Evolutionary conservation across 2,113 vertebrate species (phyloP), one percentile per base, ranked within the genome.

Genomic region (Poecile atricapillus): DNA sequence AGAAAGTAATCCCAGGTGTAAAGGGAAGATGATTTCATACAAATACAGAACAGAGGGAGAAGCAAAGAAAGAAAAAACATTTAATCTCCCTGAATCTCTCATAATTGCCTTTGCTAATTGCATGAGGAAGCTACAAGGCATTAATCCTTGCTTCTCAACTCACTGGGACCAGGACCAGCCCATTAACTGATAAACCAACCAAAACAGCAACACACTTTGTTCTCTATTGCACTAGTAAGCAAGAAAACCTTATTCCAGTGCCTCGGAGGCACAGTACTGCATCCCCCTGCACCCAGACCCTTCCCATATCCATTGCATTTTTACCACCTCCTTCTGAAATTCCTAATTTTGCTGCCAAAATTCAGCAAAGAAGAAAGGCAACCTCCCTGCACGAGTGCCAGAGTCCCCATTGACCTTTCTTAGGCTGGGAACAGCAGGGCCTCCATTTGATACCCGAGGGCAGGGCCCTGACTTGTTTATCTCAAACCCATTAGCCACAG

Each of bases 311-410:
- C 41, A 5, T 0, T 60, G 64, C 28, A 13, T 56, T 80, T 95
- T 88, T 64, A 79, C 37, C 28, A 24, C 31, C 5, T 44, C 6
- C 6, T 73, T 79, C 70, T 69, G 20, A 69, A 95, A 70, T 62
- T 70, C 49, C 56, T n/a, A 3, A 52, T 77, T 79, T 74, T 49
- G 16, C 19, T 83, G 67, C 28, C 43, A 63, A 50, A 58, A 73
- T 7, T 15, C 50, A 52, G 41, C 37, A 58, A 80, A 82, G 56
- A 53, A 33, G 21, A 15, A 87, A 59, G 22, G 21, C 37, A 30
- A 28, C 10, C 18, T 50, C 43, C 35, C 24, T 17, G 20, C 11
- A 5, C 0, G 5, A 4, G 24, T 58, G 23, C 18, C 56, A 6
- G 37, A 11, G 23, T 39, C 25, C 49, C 33, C 13, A 4, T 15